Conservation (phyloP, 2,113 vertebrate species). For the Semnornis frantzii region DNA sequence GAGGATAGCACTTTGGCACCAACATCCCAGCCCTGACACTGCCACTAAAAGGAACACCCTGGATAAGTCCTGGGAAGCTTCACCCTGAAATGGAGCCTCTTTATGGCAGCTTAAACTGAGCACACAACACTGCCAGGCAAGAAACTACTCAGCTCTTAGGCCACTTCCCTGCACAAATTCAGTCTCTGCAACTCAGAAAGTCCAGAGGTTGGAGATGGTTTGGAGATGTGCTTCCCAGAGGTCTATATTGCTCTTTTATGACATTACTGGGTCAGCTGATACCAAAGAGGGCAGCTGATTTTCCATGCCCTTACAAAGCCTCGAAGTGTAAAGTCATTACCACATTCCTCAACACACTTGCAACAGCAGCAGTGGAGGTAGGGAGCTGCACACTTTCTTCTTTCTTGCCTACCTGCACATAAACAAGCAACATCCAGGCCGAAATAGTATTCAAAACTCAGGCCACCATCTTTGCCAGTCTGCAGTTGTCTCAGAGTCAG, state of each 20-base stretch:
- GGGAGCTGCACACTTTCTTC: neutral
- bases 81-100: neutral
- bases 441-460: neutral
- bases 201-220: neutral
- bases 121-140: neutral
- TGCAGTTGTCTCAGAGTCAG: too few species aligned
- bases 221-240: neutral
- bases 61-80: rapidly evolving
- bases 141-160: neutral
- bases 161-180: neutral
- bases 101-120: neutral
- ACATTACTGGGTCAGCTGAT: neutral
- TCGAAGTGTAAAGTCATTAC: neutral
- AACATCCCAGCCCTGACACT: neutral
- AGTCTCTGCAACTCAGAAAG: neutral
- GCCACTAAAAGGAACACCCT: neutral
- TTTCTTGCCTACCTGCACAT: neutral
- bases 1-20: neutral
- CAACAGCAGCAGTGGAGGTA: neutral
- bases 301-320: neutral
- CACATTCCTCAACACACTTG: neutral
- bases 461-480: neutral
- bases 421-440: neutral
- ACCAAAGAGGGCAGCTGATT: neutral
- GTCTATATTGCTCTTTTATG: neutral